These are phyloP conservation scores for Notarius lentiginosus DNA, from an alignment of 2,113 vertebrate species.

Conservation along the genomic window DNA sequence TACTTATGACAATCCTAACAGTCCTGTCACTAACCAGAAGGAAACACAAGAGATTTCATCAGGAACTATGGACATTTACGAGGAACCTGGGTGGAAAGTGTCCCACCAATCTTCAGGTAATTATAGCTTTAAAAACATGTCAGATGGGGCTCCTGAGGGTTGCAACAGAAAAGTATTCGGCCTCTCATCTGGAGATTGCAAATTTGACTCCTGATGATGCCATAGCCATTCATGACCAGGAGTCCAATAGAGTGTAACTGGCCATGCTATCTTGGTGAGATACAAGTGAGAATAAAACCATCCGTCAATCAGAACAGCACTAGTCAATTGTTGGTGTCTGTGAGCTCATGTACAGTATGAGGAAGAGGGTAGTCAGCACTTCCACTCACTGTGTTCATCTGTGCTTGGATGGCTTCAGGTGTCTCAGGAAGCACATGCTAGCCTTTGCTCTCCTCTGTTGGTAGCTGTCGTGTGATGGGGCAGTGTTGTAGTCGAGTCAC, in stretches of 20 bases:
- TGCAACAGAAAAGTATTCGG: neutral
- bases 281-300: neutral
- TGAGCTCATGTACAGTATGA: neutral
- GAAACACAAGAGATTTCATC: constrained; percentile 26
- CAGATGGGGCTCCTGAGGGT: neutral
- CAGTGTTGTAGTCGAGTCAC: too few relatives aligned
- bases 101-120: constrained; percentile 43
- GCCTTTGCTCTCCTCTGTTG: neutral
- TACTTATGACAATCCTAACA: constrained; percentile 16
- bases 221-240: neutral
- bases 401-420: neutral
- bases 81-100: constrained; percentile 21
- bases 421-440: neutral
- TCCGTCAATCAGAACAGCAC: neutral
- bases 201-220: neutral
- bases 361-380: neutral
- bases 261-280: neutral
- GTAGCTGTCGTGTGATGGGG: neutral
- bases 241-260: neutral
- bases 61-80: neutral
- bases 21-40: neutral
- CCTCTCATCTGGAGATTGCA: neutral
- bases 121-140: neutral
- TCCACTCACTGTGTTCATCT: neutral
- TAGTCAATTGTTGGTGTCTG: neutral